A percentile compares a stretch with the other conserved stretches of the same genome.
phyloP scores from a whole-genome alignment of 2,797 vertebrate genomes.

The Gymnoscopelus microlampas region DNA sequence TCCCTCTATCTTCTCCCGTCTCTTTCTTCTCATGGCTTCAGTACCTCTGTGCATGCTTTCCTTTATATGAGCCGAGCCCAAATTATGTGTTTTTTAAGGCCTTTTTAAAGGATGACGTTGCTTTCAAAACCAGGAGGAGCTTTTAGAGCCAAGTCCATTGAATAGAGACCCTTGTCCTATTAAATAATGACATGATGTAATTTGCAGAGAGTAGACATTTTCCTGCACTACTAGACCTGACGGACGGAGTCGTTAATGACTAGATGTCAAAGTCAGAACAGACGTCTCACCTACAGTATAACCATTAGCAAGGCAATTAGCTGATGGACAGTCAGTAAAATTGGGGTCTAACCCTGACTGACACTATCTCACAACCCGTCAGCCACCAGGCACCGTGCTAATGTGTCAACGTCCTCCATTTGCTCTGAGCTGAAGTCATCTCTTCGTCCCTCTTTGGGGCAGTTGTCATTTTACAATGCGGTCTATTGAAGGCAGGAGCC shows the following conservation, averaged over 20 bases:
- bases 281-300: background rate
- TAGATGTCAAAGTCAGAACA: background rate
- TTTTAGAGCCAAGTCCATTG: too few relatives aligned
- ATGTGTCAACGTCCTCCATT: background rate
- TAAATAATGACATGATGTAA: too few relatives aligned
- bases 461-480: constrained; percentile 5
- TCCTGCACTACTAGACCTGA: background rate
- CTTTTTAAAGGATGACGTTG: constrained; percentile 2
- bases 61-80: background rate
- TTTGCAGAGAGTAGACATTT: too few relatives aligned
- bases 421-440: constrained; percentile 1
- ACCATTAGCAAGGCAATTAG: background rate
- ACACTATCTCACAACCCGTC: background rate
- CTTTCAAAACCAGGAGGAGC: too few relatives aligned
- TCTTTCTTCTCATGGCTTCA: background rate
- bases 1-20: constrained; percentile 15
- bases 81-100: background rate
- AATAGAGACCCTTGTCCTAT: too few relatives aligned
- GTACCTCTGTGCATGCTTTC: background rate
- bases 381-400: background rate
- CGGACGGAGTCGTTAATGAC: background rate
- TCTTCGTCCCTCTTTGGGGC: background rate
- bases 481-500: constrained; percentile 9
- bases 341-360: background rate
- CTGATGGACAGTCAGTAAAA: constrained; percentile 1